phyloP scores from a whole-genome alignment of 2,888 invertebrate species.

The Erebia palarica region DNA sequence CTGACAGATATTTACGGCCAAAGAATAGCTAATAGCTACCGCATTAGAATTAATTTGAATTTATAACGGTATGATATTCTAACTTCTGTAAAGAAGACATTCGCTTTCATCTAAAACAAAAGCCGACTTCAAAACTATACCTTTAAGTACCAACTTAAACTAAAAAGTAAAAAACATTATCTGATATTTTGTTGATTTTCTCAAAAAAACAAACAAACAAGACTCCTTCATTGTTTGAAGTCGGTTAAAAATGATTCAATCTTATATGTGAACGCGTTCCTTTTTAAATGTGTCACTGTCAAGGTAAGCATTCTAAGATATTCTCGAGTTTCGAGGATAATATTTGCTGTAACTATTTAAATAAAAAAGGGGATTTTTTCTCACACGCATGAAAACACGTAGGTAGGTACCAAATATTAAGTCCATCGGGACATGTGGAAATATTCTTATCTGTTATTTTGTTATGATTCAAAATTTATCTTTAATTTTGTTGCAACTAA shows the following conservation, averaged over 20 bases:
- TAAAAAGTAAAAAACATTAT: no score
- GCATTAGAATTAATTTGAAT: conserved; percentile 26
- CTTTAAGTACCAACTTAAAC: no score
- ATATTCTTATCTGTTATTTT: background rate
- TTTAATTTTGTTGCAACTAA: background rate
- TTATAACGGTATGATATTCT: conserved; percentile 14
- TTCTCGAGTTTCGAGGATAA: background rate
- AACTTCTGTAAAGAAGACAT: background rate
- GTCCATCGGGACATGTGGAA: background rate
- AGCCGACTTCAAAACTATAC: no score
- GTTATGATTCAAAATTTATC: conserved; percentile 14
- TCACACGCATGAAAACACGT: background rate
- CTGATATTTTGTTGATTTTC: no score
- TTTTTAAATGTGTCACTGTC: no score
- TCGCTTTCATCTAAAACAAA: no score
- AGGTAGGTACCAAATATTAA: background rate
- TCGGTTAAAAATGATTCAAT: background rate
- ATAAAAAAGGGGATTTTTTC: background rate
- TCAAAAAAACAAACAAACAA: no score
- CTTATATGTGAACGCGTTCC: background rate
- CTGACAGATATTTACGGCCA: conserved; percentile 27
- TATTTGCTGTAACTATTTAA: background rate
- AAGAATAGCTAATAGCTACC: conserved; percentile 10
- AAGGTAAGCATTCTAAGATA: background rate
- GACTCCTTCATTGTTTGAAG: no score